Base-by-base conservation (phyloP, 2,113 vertebrate genomes). In the Setophaga coronata region DNA sequence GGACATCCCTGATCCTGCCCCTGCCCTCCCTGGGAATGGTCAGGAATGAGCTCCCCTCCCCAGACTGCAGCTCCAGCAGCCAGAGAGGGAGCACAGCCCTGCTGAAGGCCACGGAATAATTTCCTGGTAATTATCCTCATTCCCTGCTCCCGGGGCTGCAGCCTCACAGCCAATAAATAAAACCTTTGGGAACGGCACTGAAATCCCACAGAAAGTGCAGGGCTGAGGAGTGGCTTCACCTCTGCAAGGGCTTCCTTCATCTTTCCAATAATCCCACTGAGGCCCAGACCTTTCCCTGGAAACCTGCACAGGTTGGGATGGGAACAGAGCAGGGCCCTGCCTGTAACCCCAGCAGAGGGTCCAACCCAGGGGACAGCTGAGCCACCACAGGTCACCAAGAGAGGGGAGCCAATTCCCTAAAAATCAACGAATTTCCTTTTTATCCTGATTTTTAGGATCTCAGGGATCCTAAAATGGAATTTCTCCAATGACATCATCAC, bases 201-300 rank as follows among this genome's bases (percentile, higher is more conserved):
- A 56, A 77, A 70, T 14, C 3, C n/a, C 7, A 0, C 9, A n/a
- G 17, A 6, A 23, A 74, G 42, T n/a, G 34, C 6, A 0, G 43
- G 18, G 5, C 24, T 42, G 26, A 7, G 28, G 33, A 40, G 53
- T 0, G 0, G 28, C 28, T 43, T 18, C 25, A 17, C 15, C 66
- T 76, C 81, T 21, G 25, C 53, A 26, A 62, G 33, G 67, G 10
- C 25, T 38, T 45, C 84, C 65, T 61, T 12, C 16, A 6, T 12
- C 73, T 34, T 26, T 12, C 82, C 45, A 34, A 8, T 1, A 36
- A 84, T 23, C 18, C 34, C 51, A 26, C 4, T 3, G 17, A 38
- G 21, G 4, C 2, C 53, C 45, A 65, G 34, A 40, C 4, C 23
- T 62, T 5, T 38, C 61, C 89, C 69, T 51, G 62, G 62, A 72